Percentiles rank a stretch among this genome's conserved stretches.
Evolutionary conservation across 1,140 invertebrate genomes (phyloP).

Genomic region (Rhagoletis zephyria): DNA sequence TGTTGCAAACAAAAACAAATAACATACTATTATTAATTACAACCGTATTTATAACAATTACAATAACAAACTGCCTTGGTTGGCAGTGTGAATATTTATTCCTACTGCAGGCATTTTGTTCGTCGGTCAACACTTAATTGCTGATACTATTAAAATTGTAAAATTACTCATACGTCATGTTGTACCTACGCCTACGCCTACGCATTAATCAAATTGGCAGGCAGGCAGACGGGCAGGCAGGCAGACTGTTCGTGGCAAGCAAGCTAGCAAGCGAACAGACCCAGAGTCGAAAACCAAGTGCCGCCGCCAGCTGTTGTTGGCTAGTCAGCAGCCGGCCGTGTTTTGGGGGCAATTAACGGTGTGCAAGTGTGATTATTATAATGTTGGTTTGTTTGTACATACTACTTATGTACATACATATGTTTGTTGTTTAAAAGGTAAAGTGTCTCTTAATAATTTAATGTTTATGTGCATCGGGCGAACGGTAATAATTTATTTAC

Average conservation of each 20-base stretch:
- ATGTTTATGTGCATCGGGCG: not conserved
- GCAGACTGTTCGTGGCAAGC: not conserved
- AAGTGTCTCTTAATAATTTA: too few species aligned
- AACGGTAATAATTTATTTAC: constrained; percentile 44
- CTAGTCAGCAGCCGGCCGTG: constrained; percentile 3
- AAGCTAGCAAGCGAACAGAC: not conserved
- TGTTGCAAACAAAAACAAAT: not conserved
- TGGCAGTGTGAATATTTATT: not conserved
- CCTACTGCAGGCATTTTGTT: not conserved
- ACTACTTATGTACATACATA: too few species aligned
- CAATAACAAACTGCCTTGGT: constrained; percentile 1
- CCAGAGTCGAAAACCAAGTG: not conserved
- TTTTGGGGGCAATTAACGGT: constrained; percentile 11
- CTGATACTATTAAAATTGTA: constrained; percentile 46
- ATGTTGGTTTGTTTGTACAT: not conserved
- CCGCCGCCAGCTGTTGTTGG: constrained; percentile 34
- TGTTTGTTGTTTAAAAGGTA: not conserved
- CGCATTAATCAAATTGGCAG: constrained; percentile 36
- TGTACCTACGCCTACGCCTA: constrained; percentile 1
- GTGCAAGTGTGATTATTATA: constrained; percentile 7
- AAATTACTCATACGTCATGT: constrained; percentile 51
- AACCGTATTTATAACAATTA: not conserved
- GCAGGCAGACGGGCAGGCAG: too few species aligned
- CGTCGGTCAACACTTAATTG: constrained; percentile 37
- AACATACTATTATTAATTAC: constrained; percentile 18